Evolutionary conservation across 2,888 invertebrate genomes (phyloP).

Genomic region (Amorpha juglandis): DNA sequence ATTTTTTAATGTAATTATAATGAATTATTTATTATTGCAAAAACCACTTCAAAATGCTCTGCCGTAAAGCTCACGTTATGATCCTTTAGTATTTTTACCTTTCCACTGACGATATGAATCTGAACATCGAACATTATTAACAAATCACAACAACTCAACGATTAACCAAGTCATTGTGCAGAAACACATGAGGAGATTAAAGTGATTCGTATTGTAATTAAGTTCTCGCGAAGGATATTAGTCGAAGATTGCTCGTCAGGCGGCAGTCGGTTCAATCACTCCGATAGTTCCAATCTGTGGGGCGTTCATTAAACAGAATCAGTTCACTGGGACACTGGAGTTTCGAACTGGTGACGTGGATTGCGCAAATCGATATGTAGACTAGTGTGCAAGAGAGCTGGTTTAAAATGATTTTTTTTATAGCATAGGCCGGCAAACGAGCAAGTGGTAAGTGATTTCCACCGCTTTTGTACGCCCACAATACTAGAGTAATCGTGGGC

Average conservation of each 20-base stretch:
- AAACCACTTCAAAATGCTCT: too few species aligned
- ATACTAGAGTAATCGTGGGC: too few species aligned
- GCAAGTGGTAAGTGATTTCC: too few species aligned
- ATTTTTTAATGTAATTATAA: too few species aligned
- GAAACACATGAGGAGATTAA: slow-evolving; percentile 71
- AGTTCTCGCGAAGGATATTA: slow-evolving; percentile 81
- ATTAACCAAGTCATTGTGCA: slow-evolving; percentile 31
- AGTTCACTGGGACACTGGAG: slow-evolving; percentile 73
- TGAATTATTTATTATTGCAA: too few species aligned
- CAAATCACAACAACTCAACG: slow-evolving; percentile 9
- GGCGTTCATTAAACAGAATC: slow-evolving; percentile 79
- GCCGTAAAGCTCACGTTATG: too few species aligned
- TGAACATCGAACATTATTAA: not conserved
- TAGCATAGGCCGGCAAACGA: too few species aligned
- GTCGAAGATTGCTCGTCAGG: slow-evolving; percentile 82
- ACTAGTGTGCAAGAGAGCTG: slow-evolving; percentile 7
- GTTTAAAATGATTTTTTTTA: too few species aligned
- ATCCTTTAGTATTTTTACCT: too few species aligned
- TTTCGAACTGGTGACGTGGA: slow-evolving; percentile 36
- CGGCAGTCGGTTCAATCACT: slow-evolving; percentile 73
- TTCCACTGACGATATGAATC: too few species aligned
- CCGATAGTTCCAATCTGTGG: slow-evolving; percentile 67
- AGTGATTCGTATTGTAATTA: slow-evolving; percentile 73
- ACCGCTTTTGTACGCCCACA: too few species aligned
- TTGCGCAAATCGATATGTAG: slow-evolving; percentile 28